A percentile compares a stretch with the other conserved stretches of the same genome.
Conservation (phyloP, 2,797 vertebrate species). For the Chiloscyllium punctatum region DNA sequence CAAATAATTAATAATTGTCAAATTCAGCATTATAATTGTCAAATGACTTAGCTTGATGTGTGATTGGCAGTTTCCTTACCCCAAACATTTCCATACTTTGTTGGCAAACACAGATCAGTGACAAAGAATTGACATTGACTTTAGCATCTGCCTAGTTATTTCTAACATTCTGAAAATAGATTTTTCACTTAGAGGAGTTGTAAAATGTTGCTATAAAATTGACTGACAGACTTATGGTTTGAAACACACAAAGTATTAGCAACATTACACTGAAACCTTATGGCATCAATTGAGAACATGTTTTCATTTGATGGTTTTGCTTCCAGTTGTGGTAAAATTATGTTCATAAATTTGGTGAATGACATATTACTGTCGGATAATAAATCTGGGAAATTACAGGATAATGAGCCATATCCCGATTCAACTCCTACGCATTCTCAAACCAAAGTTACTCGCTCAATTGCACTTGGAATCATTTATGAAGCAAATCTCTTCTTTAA, state of each 20-base stretch:
- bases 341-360: not conserved
- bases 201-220: not conserved
- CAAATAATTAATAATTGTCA: not conserved
- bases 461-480: not conserved
- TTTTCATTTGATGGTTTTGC: constrained; percentile 6
- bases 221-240: not conserved
- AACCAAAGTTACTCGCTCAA: not conserved
- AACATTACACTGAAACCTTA: not conserved
- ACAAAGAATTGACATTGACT: not conserved
- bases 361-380: not conserved
- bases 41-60: not conserved
- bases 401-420: not conserved
- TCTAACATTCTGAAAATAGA: not conserved
- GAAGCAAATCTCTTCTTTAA: not conserved
- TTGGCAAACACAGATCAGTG: not conserved
- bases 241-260: not conserved
- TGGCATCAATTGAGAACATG: not conserved
- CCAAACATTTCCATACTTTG: not conserved
- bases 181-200: not conserved
- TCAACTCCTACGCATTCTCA: not conserved
- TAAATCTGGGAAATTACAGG: constrained; percentile 20
- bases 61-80: not conserved
- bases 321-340: not conserved
- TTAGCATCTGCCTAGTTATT: not conserved
- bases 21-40: not conserved